Percentiles rank a stretch among this genome's conserved stretches.
Evolutionary conservation across 2,888 invertebrate genomes (phyloP).

Genomic region (Macropis europaea): DNA sequence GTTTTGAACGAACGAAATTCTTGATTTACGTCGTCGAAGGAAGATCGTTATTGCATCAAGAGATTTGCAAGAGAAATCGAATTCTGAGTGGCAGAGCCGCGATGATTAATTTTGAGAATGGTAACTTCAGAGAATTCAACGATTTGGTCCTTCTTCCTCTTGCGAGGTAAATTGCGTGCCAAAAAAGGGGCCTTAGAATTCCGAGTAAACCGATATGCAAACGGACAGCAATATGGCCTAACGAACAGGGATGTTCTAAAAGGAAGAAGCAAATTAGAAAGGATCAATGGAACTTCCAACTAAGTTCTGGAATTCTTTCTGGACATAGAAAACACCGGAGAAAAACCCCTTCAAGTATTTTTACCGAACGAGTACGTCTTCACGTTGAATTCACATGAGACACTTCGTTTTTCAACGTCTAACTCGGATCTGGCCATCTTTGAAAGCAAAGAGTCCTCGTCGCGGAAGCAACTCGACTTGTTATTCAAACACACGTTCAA

Average conservation of each 20-base stretch:
- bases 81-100: too few species aligned
- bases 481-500: slow-evolving; percentile 9
- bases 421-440: neutral
- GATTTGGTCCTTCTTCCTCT: neutral
- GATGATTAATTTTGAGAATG: neutral
- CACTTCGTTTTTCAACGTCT: neutral
- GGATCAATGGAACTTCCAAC: neutral
- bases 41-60: too few species aligned
- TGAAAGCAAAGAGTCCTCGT: neutral
- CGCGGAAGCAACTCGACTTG: neutral
- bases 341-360: neutral
- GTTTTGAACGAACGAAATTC: too few species aligned
- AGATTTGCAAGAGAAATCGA: too few species aligned
- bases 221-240: slow-evolving; percentile 27
- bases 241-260: neutral
- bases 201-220: neutral
- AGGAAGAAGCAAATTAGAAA: neutral
- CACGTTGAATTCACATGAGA: too few species aligned
- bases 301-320: neutral
- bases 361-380: neutral
- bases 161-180: neutral
- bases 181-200: slow-evolving; percentile 6
- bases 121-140: too few species aligned
- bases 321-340: neutral
- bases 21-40: too few species aligned